Percentiles rank a stretch among this genome's conserved stretches.
Conservation (phyloP, 2,888 invertebrate species). For the Eupeodes luniger region DNA sequence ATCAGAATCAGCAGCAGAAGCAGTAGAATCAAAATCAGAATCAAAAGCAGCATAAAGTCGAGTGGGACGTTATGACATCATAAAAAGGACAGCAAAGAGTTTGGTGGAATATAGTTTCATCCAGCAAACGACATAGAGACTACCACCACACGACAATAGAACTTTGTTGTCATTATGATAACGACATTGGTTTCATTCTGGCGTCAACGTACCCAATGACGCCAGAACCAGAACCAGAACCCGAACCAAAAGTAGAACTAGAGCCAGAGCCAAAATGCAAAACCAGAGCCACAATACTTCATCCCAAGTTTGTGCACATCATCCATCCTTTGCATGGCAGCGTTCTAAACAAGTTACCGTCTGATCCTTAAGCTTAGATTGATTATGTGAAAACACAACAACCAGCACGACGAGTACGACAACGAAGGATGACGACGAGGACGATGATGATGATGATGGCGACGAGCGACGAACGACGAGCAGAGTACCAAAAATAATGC, state of each 20-base stretch:
- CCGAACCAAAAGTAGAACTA: not conserved
- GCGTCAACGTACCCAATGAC: conserved; percentile 64
- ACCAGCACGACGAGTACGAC: conserved; percentile 36
- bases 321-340: conserved; percentile 51
- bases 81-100: conserved; percentile 55
- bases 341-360: conserved; percentile 72
- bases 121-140: conserved; percentile 33
- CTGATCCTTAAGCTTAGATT: conserved; percentile 78
- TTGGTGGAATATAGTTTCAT: conserved; percentile 38
- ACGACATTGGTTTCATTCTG: conserved; percentile 69
- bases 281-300: conserved; percentile 38
- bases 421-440: not conserved
- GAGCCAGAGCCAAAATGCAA: conserved; percentile 1
- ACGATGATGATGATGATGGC: conserved; percentile 19
- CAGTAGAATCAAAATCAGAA: conserved; percentile 31
- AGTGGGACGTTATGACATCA: conserved; percentile 70
- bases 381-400: conserved; percentile 78
- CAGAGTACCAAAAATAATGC: conserved; percentile 42
- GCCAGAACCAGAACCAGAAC: conserved; percentile 1
- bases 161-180: conserved; percentile 73
- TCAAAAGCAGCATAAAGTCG: conserved; percentile 37
- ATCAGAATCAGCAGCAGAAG: conserved; percentile 2
- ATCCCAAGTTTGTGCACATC: conserved; percentile 59
- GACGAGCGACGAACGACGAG: not conserved
- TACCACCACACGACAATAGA: conserved; percentile 62